Percentiles rank a stretch among this genome's conserved stretches.
Conservation (phyloP, 2,797 vertebrate species). For the Molossus alvarezi region DNA sequence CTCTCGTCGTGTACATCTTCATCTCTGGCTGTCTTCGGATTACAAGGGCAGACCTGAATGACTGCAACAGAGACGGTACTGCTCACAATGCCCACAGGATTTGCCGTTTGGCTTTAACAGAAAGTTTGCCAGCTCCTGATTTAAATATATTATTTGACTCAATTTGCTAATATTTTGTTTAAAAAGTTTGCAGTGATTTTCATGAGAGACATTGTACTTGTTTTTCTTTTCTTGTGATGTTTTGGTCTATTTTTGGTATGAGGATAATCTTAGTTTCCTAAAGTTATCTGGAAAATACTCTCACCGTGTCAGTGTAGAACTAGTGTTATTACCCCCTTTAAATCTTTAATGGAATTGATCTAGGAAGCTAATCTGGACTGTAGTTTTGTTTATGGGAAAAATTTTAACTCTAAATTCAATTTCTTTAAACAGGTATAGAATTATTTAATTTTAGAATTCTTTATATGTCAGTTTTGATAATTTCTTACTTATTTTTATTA, state of each 20-base stretch:
- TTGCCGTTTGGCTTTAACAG: neutral
- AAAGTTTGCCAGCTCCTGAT: neutral
- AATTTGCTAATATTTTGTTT: conserved; percentile 17
- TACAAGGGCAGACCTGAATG: neutral
- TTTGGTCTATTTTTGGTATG: neutral
- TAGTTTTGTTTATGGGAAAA: neutral
- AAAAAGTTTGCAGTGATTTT: neutral
- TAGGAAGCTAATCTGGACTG: neutral
- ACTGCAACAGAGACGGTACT: neutral
- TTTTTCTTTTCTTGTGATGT: neutral
- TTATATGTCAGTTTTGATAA: conserved; percentile 15
- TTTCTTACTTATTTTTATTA: neutral
- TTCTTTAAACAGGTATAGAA: neutral
- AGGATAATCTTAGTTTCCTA: conserved; percentile 17
- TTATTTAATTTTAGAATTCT: conserved; percentile 27
- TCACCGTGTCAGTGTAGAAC: neutral
- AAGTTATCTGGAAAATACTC: neutral
- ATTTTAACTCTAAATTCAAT: conserved; percentile 9
- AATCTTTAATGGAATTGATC: neutral
- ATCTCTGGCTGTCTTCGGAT: neutral
- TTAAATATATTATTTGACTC: neutral
- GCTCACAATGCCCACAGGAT: neutral
- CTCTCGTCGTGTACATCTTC: neutral
- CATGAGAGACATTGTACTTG: neutral
- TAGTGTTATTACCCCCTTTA: neutral